These are phyloP conservation scores for Dicrurus megarhynchus DNA, from an alignment of 2,113 vertebrate species.

Conservation along the genomic window DNA sequence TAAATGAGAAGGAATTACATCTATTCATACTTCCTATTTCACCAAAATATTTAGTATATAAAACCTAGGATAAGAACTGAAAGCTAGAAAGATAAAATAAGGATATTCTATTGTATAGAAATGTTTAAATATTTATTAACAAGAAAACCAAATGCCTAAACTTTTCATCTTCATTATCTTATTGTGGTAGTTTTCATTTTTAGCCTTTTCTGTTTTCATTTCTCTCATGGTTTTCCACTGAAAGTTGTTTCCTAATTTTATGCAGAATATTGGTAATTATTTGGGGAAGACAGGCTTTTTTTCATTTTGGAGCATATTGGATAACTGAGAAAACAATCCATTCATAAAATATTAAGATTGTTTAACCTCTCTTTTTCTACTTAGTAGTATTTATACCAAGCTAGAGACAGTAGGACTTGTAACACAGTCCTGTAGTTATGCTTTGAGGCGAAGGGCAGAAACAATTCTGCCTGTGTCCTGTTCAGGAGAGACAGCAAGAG, in stretches of 20 bases:
- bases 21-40: not conserved
- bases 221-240: not conserved
- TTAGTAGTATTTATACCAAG: slow-evolving; percentile 18
- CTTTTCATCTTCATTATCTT: not conserved
- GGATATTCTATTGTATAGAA: not conserved
- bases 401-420: not conserved
- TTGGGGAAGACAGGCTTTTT: not conserved
- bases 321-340: slow-evolving; percentile 23
- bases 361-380: not conserved
- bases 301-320: not conserved
- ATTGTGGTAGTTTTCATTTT: not conserved
- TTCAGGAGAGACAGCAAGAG: not conserved
- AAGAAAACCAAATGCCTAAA: not conserved
- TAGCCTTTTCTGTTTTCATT: not conserved
- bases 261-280: not conserved
- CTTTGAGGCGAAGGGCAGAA: not conserved
- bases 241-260: not conserved
- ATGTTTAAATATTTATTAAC: not conserved
- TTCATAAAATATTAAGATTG: slow-evolving; percentile 23
- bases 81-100: not conserved
- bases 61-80: not conserved
- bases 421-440: not conserved
- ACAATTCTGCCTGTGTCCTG: not conserved
- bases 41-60: not conserved
- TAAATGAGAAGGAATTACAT: not conserved